Evolutionary conservation across 2,888 invertebrate species (phyloP), one percentile per base, ranked within the genome.

Genomic region (Pemphredon lugubris): DNA sequence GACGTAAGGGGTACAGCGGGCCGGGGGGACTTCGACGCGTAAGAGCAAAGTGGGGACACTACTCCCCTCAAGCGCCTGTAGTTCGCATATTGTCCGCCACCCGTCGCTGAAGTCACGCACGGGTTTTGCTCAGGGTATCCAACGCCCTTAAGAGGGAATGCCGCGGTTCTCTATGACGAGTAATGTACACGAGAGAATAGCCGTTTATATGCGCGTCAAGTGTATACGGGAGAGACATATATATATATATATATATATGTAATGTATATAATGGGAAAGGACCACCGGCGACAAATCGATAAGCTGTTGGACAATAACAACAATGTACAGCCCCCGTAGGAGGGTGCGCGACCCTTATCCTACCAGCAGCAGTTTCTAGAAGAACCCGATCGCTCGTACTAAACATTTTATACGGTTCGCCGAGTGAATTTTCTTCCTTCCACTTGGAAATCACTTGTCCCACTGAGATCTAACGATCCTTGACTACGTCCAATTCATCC

Each of bases 221-320:
- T 40, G 48, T 60, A 39, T 40, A 40, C 37, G 44, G n/a, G n/a
- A n/a, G n/a, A n/a, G n/a, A n/a, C n/a, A n/a, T n/a, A n/a, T n/a
- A n/a, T n/a, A n/a, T n/a, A n/a, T n/a, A n/a, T n/a, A n/a, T n/a
- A n/a, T n/a, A n/a, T n/a, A n/a, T n/a, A n/a, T n/a, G n/a, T n/a
- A n/a, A n/a, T n/a, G n/a, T n/a, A 54, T 60, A 54, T 60, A 66
- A 66, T 54, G 34, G 60, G 40, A 47, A n/a, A 47, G 53, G 59
- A 37, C 53, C 47, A 54, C 40, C 34, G 45, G 20, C 54, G 60
- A 54, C 53, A 60, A 66, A 66, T 54, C 66, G 66, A 66, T 60
- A 60, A 66, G 54, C 53, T 40, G 34, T 60, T 34, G 40, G 40
- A 48, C 59, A 66, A 66, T 66, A 66, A 60, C 51, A 66, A 66